A percentile compares a stretch with the other conserved stretches of the same genome.
These are phyloP conservation scores for Drosophila falleni DNA, from an alignment of 2,888 invertebrate genomes.

Conservation along the genomic window DNA sequence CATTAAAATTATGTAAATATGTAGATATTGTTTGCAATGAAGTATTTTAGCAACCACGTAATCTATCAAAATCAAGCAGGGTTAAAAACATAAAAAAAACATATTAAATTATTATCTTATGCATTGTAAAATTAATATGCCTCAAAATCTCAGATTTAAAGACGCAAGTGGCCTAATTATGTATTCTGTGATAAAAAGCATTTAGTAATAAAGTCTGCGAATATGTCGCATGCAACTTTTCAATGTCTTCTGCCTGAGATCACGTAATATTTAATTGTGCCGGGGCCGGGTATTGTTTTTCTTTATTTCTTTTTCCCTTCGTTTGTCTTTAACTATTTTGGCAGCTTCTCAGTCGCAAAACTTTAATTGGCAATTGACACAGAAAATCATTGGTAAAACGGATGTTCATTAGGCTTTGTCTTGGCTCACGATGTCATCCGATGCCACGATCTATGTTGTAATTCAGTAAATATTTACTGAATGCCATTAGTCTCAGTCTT, in stretches of 20 bases:
- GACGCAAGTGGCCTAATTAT: conserved; percentile 14
- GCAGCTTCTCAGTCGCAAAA: conserved; percentile 44
- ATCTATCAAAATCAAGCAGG: conserved; percentile 10
- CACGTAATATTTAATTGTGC: conserved; percentile 54
- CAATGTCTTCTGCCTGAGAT: conserved; percentile 27
- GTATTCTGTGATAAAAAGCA: conserved; percentile 17
- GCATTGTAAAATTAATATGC: no score
- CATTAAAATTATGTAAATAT: conserved; percentile 3
- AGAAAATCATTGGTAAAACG: conserved; percentile 66
- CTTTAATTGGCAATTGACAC: conserved; percentile 63
- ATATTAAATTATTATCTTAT: no score
- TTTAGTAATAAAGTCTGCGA: neutral
- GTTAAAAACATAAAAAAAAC: neutral
- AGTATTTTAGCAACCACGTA: neutral
- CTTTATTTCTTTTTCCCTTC: conserved; percentile 13
- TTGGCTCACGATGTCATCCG: conserved; percentile 38
- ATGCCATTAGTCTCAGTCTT: conserved; percentile 3
- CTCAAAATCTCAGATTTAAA: conserved; percentile 1
- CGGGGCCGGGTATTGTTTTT: conserved; percentile 32
- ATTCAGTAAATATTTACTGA: conserved; percentile 30
- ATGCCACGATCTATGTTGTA: conserved; percentile 35
- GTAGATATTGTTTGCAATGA: conserved; percentile 1
- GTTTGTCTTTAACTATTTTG: conserved; percentile 18
- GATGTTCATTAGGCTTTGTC: conserved; percentile 74
- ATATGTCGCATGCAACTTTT: conserved; percentile 11